Base-by-base conservation (phyloP, 2,113 vertebrate species). In the Leucosticte australis region DNA sequence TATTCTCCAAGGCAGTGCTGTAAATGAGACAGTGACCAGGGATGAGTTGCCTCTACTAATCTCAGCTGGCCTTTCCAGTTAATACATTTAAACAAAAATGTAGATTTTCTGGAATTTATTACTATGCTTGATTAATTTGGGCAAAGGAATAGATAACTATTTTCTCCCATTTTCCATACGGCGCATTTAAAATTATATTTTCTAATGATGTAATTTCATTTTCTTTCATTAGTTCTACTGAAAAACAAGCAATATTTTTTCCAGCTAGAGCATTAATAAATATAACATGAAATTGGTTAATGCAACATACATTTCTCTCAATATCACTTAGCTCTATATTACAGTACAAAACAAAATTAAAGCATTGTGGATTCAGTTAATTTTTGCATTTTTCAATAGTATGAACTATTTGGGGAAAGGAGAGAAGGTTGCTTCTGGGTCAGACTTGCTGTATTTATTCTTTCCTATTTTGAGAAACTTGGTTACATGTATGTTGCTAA, bases 1-100 rank as follows among this genome's bases (percentile, higher is more conserved):
- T 35, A 70, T 81, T 97, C 93, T 97, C 97, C 60, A 95, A 96
- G 94, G 96, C 89, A 95, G 91, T 33, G 81, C 70, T 89, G 95
- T 87, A 97, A 97, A 97, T 89, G 91, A 97, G 93, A 83, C 64
- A 52, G 49, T 92, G 70, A 87, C 96, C 70, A 69, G 94, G 87
- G 95, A 94, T 86, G 78, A 65, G 59, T 92, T 87, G 91, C 63
- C 87, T 83, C 35, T 57, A 63, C 68, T 95, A 97, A 97, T 95
- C 90, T 95, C 94, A 95, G 3, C 27, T 84, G 95, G 64, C 78
- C 90, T 97, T 94, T 97, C 94, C 65, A 70, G 62, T 77, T 87
- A 95, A 97, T 83, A 78, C 39, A 93, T 90, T 95, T 95, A 91
- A 96, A 96, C 62, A 94, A 94, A 88, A 96, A 85, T 63, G 75